Percentiles rank a stretch among this genome's conserved stretches.
These are phyloP conservation scores for Panonychus citri DNA, from an alignment of 1,140 invertebrate genomes.

Conservation along the genomic window DNA sequence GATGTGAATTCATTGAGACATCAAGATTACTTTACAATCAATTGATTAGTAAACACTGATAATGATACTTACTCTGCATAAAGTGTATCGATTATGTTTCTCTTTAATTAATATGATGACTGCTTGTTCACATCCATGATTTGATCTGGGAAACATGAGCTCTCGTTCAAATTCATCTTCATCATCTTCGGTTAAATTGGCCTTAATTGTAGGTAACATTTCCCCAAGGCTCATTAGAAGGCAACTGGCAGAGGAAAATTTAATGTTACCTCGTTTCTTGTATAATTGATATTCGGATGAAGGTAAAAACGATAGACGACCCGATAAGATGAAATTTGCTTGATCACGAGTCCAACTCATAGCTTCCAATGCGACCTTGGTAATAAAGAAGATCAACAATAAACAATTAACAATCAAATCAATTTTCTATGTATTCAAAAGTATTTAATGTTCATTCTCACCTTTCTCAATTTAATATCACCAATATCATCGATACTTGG, in stretches of 20 bases:
- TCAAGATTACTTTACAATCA: too few relatives aligned
- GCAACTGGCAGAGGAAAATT: background rate
- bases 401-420: background rate
- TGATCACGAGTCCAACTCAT: slow-evolving; percentile 71
- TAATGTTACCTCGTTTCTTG: slow-evolving; percentile 15
- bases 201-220: background rate
- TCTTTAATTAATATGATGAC: slow-evolving; percentile 65
- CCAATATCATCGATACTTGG: slow-evolving; percentile 54
- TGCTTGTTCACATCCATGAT: slow-evolving; percentile 53
- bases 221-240: background rate
- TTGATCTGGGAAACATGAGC: slow-evolving; percentile 30
- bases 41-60: too few relatives aligned
- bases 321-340: slow-evolving; percentile 61
- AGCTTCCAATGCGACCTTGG: slow-evolving; percentile 62
- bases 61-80: slow-evolving; percentile 47
- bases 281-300: slow-evolving; percentile 44
- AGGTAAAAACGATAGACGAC: slow-evolving; percentile 56
- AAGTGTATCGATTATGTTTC: slow-evolving; percentile 60
- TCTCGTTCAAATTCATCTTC: slow-evolving; percentile 19
- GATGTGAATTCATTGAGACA: too few relatives aligned
- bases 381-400: slow-evolving; percentile 2
- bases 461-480: slow-evolving; percentile 60
- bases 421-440: background rate
- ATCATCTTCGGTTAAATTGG: slow-evolving; percentile 24
- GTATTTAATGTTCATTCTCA: background rate